phyloP scores from a whole-genome alignment of 1,140 invertebrate species.

The Pararge aegeria region DNA sequence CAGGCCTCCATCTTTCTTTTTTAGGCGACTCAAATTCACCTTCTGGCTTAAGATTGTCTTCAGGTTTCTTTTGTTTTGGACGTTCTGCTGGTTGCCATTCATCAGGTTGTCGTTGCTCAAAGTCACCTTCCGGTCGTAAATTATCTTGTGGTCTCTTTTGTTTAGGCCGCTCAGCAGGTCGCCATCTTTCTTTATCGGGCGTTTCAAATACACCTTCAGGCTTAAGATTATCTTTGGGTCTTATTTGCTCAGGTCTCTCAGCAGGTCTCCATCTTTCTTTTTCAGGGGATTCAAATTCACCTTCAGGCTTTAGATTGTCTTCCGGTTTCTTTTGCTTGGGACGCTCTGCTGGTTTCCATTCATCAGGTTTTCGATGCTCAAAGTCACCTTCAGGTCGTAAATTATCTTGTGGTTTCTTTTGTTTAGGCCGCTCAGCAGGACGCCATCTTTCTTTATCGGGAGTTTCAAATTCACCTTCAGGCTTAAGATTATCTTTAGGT shows the following conservation, averaged over 20 bases:
- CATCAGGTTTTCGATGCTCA: slow-evolving; percentile 53
- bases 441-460: slow-evolving; percentile 76
- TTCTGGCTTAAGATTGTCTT: slow-evolving; percentile 81
- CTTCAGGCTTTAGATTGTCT: slow-evolving; percentile 82
- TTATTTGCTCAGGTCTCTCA: slow-evolving; percentile 10
- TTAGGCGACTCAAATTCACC: slow-evolving; percentile 78
- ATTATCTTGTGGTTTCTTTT: slow-evolving; percentile 79
- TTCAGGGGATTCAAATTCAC: slow-evolving; percentile 48
- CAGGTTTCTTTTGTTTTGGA: slow-evolving; percentile 52
- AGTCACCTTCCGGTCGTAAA: slow-evolving; percentile 38
- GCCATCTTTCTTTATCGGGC: slow-evolving; percentile 22
- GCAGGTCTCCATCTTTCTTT: slow-evolving; percentile 20
- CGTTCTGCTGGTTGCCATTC: slow-evolving; percentile 74
- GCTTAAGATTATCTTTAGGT: slow-evolving; percentile 81
- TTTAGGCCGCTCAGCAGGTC: slow-evolving; percentile 24
- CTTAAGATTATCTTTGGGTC: slow-evolving; percentile 20
- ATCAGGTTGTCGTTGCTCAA: slow-evolving; percentile 75
- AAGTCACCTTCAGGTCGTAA: slow-evolving; percentile 84
- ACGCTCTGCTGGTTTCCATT: slow-evolving; percentile 62
- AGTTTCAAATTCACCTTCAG: slow-evolving; percentile 78
- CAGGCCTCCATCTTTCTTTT: slow-evolving; percentile 58
- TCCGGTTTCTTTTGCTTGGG: slow-evolving; percentile 72
- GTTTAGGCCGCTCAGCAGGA: slow-evolving; percentile 72
- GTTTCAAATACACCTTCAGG: slow-evolving; percentile 43
- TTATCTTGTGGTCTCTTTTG: slow-evolving; percentile 31